Percentiles rank a stretch among this genome's conserved stretches.
Conservation (phyloP, 2,888 invertebrate species). For the Lasioglossum villosulum region DNA sequence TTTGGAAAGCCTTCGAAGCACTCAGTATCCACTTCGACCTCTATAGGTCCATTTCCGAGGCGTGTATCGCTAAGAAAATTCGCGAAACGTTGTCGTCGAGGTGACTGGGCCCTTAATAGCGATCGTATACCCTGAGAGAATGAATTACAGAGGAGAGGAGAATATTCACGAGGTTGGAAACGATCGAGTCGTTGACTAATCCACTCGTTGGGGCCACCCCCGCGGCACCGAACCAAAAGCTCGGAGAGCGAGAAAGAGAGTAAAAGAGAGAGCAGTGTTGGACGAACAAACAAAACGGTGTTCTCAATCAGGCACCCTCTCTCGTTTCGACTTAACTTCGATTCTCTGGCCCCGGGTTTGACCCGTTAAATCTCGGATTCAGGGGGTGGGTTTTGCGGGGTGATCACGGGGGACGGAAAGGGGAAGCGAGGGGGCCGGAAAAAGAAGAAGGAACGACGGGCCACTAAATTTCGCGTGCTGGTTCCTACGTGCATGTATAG, state of each 20-base stretch:
- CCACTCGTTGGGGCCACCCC: slow-evolving; percentile 23
- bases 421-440: slow-evolving; percentile 44
- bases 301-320: slow-evolving; percentile 82
- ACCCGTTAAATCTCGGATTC: slow-evolving; percentile 81
- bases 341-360: slow-evolving; percentile 73
- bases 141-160: neutral
- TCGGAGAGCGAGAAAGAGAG: neutral
- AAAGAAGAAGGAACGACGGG: slow-evolving; percentile 66
- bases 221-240: neutral
- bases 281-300: slow-evolving; percentile 81
- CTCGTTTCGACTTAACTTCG: slow-evolving; percentile 72
- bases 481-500: slow-evolving; percentile 31
- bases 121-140: neutral
- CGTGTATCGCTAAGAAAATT: neutral
- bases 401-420: neutral
- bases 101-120: neutral
- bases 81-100: neutral
- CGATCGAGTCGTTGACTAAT: slow-evolving; percentile 48
- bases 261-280: slow-evolving; percentile 44
- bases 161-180: slow-evolving; percentile 30
- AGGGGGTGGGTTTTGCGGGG: slow-evolving; percentile 40
- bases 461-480: slow-evolving; percentile 75
- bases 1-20: neutral
- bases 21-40: neutral
- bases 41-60: neutral